Base-by-base conservation (phyloP, 2,888 invertebrate genomes). In the Plagiodera versicolora region DNA sequence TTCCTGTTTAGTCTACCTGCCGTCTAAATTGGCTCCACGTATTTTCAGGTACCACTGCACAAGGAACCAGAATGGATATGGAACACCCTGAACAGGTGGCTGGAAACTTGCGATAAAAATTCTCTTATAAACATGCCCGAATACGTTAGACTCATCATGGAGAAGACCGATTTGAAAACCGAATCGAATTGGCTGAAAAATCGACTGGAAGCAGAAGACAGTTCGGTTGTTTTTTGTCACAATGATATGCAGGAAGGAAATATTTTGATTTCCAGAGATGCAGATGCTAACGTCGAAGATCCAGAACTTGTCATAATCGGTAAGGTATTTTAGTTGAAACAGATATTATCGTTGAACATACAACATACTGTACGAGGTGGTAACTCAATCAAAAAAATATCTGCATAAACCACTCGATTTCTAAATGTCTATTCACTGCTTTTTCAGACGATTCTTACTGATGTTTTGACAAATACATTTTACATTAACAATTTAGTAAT, bases 61-160 rank as follows among this genome's bases (percentile, higher is more conserved):
- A 99, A 99, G 80, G 95, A 96, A 72, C 97, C 98, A 0, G 89
- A 90, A 58, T 98, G 97, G 94, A 80, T 98, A 0, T 95, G 94
- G 90, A 92, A 95, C 72, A 95, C 93, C 2, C 90, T 95, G 83
- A 84, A 85, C 20, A 89, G 90, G 75, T 95, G 91, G 90, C 76
- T 89, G 64, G 83, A 84, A 52, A 87, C 85, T 0, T 83, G 86
- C 2, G 81, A 82, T 6, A 80, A 81, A 17, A 82, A 83, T 35
- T 68, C 85, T 0, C 75, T 78, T 6, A 77, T 57, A 0, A 77
- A 80, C 4, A 71, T 82, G 9, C 79, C 79, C 1, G 72, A 72
- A 9, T 67, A 66, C 28, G 72, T 71, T 14, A 67, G 67, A 48
- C 52, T 64, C 3, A 58, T 76, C 14, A 58, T 75, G 17, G 64